Percentiles rank a stretch among this genome's conserved stretches.
phyloP scores from a whole-genome alignment of 1,140 invertebrate species.

The Sitobion miscanthi region DNA sequence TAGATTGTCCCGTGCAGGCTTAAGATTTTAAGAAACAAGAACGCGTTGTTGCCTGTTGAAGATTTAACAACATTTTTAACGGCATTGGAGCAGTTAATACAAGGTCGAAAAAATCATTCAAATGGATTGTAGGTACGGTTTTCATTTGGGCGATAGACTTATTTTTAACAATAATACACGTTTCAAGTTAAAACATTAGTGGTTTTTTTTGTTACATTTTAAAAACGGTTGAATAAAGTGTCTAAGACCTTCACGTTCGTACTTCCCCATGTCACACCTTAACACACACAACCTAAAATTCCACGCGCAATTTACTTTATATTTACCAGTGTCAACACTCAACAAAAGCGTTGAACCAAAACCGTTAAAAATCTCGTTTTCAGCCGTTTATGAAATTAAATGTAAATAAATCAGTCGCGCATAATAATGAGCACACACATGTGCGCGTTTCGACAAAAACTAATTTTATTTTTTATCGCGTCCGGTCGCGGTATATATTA shows the following conservation, averaged over 20 bases:
- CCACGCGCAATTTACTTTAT: background rate
- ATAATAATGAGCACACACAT: background rate
- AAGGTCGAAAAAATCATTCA: background rate
- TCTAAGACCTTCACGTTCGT: background rate
- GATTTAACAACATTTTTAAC: background rate
- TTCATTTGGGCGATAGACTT: background rate
- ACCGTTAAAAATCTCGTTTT: background rate
- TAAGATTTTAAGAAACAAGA: background rate
- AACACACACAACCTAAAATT: background rate
- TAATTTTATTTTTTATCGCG: background rate
- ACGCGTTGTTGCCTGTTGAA: background rate
- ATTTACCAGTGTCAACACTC: background rate
- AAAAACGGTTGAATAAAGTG: background rate
- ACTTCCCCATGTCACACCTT: background rate
- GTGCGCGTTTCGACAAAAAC: background rate
- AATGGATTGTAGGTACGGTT: background rate
- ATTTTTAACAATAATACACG: background rate
- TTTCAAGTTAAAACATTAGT: background rate
- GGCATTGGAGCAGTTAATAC: background rate
- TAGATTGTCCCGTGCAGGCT: background rate
- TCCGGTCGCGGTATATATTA: slow-evolving; percentile 12
- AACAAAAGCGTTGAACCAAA: slow-evolving; percentile 8
- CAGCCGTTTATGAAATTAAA: background rate
- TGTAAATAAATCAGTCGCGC: background rate
- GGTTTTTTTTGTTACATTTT: background rate